Evolutionary conservation across 2,113 vertebrate genomes (phyloP), one percentile per base, ranked within the genome.

Genomic region (Monopterus albus): DNA sequence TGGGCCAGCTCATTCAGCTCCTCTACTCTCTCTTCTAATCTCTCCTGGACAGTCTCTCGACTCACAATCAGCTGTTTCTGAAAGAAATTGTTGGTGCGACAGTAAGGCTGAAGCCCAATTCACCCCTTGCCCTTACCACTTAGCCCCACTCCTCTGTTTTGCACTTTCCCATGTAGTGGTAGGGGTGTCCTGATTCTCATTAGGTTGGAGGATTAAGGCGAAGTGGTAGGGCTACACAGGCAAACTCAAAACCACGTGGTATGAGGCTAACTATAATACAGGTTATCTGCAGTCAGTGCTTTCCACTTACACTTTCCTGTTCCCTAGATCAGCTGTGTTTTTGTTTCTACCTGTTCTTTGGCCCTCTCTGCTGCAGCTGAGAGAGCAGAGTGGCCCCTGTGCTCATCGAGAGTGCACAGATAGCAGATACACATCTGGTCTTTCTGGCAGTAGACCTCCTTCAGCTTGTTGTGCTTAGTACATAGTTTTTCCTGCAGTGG

Each of bases 331-430:
- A 7, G 6, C 14, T 20, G 25, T 23, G 18, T 46, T 17, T 18
- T 11, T 11, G 28, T 2, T 20, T 7, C 6, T 49, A 67, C 77
- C 61, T 70, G 50, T 10, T 28, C 20, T 1, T 5, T 1, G 14
- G n/a, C 59, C 12, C 57, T 62, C 49, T 66, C 36, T 38, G 45
- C 10, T 15, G 45, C 3, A 9, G 20, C 50, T 0, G 69, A 4
- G 26, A 57, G 9, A 0, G 10, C 67, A 0, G 0, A 0, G 12
- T 79, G 80, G 1, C 0, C 0, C 6, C 8, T 0, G 15, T 77
- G 77, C 9, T 56, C 1, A 0, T 60, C 58, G 3, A 77, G 0
- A 4, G 18, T 1, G n/a, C 81, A 80, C 63, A 74, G 63, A 28
- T 45, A 76, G 60, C 82, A 84, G 40, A 80, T 51, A 6, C 46